Percentiles rank a stretch among this genome's conserved stretches.
phyloP scores from a whole-genome alignment of 2,797 vertebrate species.

The Enteromius anoplus region DNA sequence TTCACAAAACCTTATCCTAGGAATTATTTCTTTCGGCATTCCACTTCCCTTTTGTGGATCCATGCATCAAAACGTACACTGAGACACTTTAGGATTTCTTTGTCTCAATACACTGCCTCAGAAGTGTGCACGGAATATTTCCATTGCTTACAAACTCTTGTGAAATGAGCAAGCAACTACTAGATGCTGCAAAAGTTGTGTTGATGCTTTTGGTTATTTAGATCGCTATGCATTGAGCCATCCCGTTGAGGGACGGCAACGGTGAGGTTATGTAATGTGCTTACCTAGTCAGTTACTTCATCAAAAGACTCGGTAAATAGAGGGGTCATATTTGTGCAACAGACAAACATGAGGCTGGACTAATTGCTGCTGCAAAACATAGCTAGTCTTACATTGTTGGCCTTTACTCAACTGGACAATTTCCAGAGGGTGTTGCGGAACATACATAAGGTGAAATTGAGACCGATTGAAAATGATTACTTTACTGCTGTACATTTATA shows the following conservation, averaged over 20 bases:
- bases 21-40: not conserved
- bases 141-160: not conserved
- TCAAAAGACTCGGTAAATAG: conserved; percentile 4
- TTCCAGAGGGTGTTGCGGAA: conserved; percentile 10
- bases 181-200: not conserved
- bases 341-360: conserved; percentile 13
- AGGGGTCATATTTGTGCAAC: conserved; percentile 7
- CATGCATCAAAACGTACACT: not conserved
- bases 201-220: conserved; percentile 5
- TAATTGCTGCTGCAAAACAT: not conserved
- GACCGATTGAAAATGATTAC: not conserved
- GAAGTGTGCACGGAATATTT: not conserved
- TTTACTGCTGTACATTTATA: conserved; percentile 19
- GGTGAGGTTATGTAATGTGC: not conserved
- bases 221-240: too few relatives aligned
- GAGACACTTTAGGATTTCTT: not conserved
- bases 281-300: conserved; percentile 6
- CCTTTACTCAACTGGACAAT: not conserved
- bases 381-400: conserved; percentile 26
- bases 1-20: not conserved
- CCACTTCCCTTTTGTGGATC: not conserved
- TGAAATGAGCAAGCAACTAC: not conserved
- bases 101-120: not conserved
- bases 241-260: not conserved
- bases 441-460: not conserved